Percentiles rank a stretch among this genome's conserved stretches.
phyloP scores from a whole-genome alignment of 2,113 vertebrate genomes.

The Rhadina sibilatrix region DNA sequence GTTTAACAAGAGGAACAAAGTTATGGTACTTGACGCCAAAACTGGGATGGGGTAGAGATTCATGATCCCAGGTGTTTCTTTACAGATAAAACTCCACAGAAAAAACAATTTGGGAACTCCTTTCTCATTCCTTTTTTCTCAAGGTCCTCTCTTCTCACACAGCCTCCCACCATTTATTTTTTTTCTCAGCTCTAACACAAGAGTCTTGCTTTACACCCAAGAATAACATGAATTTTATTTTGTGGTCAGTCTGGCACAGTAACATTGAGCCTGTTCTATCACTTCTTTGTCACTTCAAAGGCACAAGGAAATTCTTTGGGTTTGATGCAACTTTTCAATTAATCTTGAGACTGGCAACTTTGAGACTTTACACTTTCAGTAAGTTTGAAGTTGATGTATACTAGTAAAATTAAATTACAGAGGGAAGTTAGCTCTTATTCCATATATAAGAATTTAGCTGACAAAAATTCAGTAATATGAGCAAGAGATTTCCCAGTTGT shows the following conservation, averaged over 20 bases:
- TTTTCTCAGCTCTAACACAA: background rate
- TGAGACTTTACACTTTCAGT: background rate
- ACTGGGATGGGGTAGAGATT: background rate
- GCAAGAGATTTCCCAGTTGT: background rate
- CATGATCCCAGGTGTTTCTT: background rate
- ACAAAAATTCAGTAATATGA: background rate
- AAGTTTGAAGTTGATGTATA: background rate
- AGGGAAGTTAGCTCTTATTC: background rate
- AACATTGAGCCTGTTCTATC: background rate
- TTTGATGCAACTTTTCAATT: background rate
- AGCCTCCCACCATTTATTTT: background rate
- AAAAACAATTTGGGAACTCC: background rate
- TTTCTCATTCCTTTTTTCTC: background rate
- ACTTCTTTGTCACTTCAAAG: background rate
- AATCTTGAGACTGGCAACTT: background rate
- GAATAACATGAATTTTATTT: background rate
- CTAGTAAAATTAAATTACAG: background rate
- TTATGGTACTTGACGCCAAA: background rate
- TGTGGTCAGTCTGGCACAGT: background rate
- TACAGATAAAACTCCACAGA: background rate
- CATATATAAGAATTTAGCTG: background rate
- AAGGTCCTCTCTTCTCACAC: background rate
- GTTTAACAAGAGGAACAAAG: background rate
- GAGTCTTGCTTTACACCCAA: background rate
- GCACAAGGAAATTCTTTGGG: background rate